Conservation (phyloP, 1,140 invertebrate species). For the Diorhabda carinulata region DNA sequence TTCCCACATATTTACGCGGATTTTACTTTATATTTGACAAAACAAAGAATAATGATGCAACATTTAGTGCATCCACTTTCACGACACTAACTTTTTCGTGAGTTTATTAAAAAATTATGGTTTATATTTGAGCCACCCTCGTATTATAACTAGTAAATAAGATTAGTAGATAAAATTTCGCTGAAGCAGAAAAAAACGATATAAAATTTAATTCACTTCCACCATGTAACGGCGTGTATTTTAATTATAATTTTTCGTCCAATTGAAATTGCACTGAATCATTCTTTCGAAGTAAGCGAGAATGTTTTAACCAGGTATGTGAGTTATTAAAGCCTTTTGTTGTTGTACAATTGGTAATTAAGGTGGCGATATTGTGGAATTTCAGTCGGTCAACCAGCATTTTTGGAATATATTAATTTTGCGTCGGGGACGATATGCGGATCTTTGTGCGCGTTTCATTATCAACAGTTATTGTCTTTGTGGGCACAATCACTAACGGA, state of each 20-base stretch:
- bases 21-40: too few species aligned
- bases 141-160: too few species aligned
- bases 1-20: too few species aligned
- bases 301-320: conserved; percentile 17
- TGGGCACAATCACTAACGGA: neutral
- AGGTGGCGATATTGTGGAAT: conserved; percentile 21
- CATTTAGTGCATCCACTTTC: too few species aligned
- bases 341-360: conserved; percentile 19
- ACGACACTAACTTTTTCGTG: too few species aligned
- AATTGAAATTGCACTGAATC: neutral
- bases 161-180: too few species aligned
- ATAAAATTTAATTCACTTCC: too few species aligned
- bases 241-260: conserved; percentile 18
- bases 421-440: conserved; percentile 4
- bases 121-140: too few species aligned
- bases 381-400: conserved; percentile 3
- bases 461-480: neutral
- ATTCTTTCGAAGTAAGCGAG: conserved; percentile 3
- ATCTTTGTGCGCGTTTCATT: neutral
- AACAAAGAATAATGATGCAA: too few species aligned
- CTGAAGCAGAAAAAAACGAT: too few species aligned
- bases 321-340: conserved; percentile 20
- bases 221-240: neutral
- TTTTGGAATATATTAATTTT: conserved; percentile 20
- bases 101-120: too few species aligned